Evolutionary conservation across 1,140 invertebrate species (phyloP).

Genomic region (Calephelis nemesis): DNA sequence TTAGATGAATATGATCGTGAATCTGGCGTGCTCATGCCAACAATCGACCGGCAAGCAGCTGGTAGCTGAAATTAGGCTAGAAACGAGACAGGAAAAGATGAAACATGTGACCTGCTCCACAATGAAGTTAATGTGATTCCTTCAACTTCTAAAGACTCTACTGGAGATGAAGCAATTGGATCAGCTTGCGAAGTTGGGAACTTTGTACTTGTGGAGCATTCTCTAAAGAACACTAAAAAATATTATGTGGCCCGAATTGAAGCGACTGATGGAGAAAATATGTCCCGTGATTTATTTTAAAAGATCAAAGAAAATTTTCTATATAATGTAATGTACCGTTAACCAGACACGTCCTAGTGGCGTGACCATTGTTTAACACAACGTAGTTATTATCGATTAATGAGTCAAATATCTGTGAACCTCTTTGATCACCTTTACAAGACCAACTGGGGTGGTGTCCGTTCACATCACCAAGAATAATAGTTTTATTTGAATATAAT

Average conservation of each 20-base stretch:
- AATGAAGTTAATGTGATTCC: not conserved
- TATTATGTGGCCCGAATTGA: not conserved
- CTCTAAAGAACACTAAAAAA: not conserved
- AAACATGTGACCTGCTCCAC: not conserved
- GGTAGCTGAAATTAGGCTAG: not conserved
- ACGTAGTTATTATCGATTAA: not conserved
- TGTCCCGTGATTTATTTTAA: not conserved
- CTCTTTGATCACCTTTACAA: slow-evolving; percentile 4
- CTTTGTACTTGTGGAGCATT: slow-evolving; percentile 14
- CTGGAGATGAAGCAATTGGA: slow-evolving; percentile 1
- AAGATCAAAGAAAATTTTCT: no score
- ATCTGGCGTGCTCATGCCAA: no score
- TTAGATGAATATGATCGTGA: no score
- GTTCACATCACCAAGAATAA: not conserved
- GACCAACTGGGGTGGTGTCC: slow-evolving; percentile 5
- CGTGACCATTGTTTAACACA: not conserved
- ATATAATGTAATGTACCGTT: slow-evolving; percentile 21
- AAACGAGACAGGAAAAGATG: not conserved
- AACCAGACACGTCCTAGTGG: slow-evolving; percentile 1
- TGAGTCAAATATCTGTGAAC: slow-evolving; percentile 3
- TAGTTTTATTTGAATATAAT: not conserved
- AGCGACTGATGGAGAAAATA: not conserved
- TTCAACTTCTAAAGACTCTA: slow-evolving; percentile 9
- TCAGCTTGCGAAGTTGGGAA: slow-evolving; percentile 1
- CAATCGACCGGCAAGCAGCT: no score